These are phyloP conservation scores for Acronicta leporina DNA, from an alignment of 2,888 invertebrate genomes.

Conservation along the genomic window DNA sequence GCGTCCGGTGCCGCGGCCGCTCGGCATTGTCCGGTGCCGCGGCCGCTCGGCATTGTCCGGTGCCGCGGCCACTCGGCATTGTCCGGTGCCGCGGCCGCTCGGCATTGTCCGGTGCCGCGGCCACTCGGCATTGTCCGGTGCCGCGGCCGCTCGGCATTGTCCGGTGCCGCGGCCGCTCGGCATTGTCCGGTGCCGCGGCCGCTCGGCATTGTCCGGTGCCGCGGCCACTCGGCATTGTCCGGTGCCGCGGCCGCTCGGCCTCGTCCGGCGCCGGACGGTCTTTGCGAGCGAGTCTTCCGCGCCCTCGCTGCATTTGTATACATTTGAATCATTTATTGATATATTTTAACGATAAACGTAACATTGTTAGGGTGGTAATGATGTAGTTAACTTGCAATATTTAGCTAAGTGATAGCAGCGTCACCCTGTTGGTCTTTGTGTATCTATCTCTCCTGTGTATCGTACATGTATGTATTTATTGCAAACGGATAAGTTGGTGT, in stretches of 20 bases:
- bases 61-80: background rate
- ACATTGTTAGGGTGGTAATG: slow-evolving; percentile 81
- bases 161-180: slow-evolving; percentile 6
- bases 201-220: slow-evolving; percentile 6
- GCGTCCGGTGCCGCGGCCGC: slow-evolving; percentile 3
- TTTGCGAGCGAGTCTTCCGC: slow-evolving; percentile 64
- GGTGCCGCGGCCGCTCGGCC: background rate
- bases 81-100: slow-evolving; percentile 12
- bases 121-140: no score
- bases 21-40: slow-evolving; percentile 8
- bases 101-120: slow-evolving; percentile 7
- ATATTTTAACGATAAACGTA: slow-evolving; percentile 75
- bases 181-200: slow-evolving; percentile 4
- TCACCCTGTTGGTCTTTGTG: slow-evolving; percentile 72
- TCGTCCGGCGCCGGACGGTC: slow-evolving; percentile 26
- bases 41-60: no score
- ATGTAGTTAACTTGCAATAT: slow-evolving; percentile 85
- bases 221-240: no score
- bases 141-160: background rate
- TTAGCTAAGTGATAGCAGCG: slow-evolving; percentile 81
- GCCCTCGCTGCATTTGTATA: slow-evolving; percentile 73
- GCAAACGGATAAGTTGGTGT: slow-evolving; percentile 69
- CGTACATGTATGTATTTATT: slow-evolving; percentile 75
- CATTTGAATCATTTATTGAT: slow-evolving; percentile 76
- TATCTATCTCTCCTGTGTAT: slow-evolving; percentile 68